Conservation (phyloP, 1,140 invertebrate genomes). For the Bacillus rossius region DNA sequence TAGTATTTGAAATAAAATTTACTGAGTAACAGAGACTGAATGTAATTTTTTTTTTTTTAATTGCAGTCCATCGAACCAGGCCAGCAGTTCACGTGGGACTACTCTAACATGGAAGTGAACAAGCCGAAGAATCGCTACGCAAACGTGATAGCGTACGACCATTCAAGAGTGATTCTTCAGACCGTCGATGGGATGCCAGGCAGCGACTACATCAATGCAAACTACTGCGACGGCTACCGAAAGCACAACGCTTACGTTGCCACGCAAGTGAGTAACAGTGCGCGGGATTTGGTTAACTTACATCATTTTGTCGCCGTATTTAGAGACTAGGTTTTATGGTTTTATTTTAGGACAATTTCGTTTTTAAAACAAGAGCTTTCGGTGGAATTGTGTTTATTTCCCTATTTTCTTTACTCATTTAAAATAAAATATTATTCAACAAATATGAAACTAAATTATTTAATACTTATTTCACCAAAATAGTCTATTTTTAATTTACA, state of each 20-base stretch:
- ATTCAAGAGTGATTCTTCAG: slow-evolving; percentile 95
- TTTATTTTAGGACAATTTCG: no score
- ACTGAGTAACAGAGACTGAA: no score
- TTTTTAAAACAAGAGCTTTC: neutral
- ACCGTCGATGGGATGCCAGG: slow-evolving; percentile 74
- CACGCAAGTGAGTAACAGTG: slow-evolving; percentile 63
- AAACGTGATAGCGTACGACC: slow-evolving; percentile 99
- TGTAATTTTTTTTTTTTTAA: slow-evolving; percentile 1
- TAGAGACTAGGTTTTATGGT: no score
- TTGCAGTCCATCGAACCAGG: slow-evolving; percentile 89
- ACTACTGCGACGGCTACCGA: slow-evolving; percentile 94
- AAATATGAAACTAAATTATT: no score
- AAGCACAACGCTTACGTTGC: slow-evolving; percentile 97
- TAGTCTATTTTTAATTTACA: no score
- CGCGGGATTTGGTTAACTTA: no score
- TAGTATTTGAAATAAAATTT: no score
- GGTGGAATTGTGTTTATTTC: neutral
- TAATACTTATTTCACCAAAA: no score
- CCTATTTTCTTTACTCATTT: no score
- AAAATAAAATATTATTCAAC: no score
- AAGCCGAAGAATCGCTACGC: slow-evolving; percentile 99
- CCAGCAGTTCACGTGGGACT: slow-evolving; percentile 99
- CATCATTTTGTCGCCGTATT: neutral
- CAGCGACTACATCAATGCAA: slow-evolving; percentile 98
- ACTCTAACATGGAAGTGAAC: slow-evolving; percentile 96